Evolutionary conservation across 2,797 vertebrate species (phyloP).

Genomic region (Xenopus petersii): DNA sequence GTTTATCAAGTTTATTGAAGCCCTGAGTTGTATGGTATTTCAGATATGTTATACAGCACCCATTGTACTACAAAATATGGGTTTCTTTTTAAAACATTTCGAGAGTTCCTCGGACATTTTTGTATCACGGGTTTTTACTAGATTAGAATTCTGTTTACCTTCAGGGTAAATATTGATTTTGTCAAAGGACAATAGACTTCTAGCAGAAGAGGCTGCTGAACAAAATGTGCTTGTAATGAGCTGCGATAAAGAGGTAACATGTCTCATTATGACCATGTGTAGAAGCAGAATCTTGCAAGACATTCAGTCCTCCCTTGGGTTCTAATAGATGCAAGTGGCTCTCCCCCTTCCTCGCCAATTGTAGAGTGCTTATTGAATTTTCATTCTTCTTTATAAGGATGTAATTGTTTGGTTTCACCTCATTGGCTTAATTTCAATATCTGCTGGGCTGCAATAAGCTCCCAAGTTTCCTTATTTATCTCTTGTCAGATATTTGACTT

Average conservation of each 20-base stretch:
- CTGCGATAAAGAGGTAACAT: neutral
- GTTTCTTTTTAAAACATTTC: too few relatives aligned
- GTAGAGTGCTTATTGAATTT: neutral
- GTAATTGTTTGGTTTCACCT: slow-evolving; percentile 17
- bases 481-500: slow-evolving; percentile 15
- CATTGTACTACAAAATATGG: too few relatives aligned
- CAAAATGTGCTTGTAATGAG: neutral
- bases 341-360: neutral
- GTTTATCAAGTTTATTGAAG: too few relatives aligned
- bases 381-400: slow-evolving; percentile 1
- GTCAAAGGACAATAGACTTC: too few relatives aligned
- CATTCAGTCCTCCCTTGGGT: neutral
- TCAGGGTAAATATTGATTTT: too few relatives aligned
- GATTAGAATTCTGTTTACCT: too few relatives aligned
- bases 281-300: neutral
- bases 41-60: too few relatives aligned
- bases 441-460: neutral
- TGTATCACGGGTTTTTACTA: too few relatives aligned
- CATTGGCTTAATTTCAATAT: slow-evolving; percentile 11
- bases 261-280: neutral
- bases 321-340: neutral
- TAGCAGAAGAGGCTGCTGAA: too few relatives aligned
- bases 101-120: too few relatives aligned
- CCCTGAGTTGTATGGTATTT: too few relatives aligned
- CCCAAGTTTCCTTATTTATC: neutral